Conservation (phyloP, 2,888 invertebrate species). For the Hydrotaea diabolus region DNA sequence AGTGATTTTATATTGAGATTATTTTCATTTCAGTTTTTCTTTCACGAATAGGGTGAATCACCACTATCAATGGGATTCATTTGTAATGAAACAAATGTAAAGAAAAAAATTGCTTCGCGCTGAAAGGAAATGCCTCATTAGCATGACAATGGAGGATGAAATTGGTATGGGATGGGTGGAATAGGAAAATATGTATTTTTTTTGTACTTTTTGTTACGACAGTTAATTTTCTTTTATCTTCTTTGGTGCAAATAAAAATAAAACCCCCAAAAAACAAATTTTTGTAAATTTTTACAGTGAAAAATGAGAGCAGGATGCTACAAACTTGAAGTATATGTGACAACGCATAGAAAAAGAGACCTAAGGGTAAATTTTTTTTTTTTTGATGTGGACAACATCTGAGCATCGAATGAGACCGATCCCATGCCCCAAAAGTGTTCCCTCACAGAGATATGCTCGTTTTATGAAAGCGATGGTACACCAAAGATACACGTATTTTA, state of each 20-base stretch:
- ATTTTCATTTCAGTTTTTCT: slow-evolving; percentile 40
- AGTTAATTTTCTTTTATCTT: neutral
- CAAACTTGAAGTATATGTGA: too few species aligned
- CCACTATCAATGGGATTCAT: slow-evolving; percentile 40
- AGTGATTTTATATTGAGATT: slow-evolving; percentile 63
- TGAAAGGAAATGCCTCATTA: slow-evolving; percentile 68
- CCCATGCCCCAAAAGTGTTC: too few species aligned
- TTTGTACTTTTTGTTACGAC: slow-evolving; percentile 25
- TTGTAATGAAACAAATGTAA: slow-evolving; percentile 2
- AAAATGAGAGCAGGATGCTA: too few species aligned
- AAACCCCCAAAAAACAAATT: slow-evolving; percentile 2
- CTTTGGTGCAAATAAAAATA: slow-evolving; percentile 21
- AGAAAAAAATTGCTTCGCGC: neutral
- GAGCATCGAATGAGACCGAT: too few species aligned
- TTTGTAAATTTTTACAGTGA: too few species aligned
- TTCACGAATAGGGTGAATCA: slow-evolving; percentile 60
- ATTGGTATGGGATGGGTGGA: neutral
- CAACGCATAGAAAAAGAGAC: too few species aligned
- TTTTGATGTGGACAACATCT: too few species aligned
- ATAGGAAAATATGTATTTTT: slow-evolving; percentile 33
- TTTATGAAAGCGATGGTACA: too few species aligned
- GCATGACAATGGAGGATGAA: slow-evolving; percentile 61
- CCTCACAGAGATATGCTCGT: too few species aligned
- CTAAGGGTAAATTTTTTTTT: too few species aligned
- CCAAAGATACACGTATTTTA: too few species aligned